Base-by-base conservation (phyloP, 2,888 invertebrate species). In the Heliconius ethilla region DNA sequence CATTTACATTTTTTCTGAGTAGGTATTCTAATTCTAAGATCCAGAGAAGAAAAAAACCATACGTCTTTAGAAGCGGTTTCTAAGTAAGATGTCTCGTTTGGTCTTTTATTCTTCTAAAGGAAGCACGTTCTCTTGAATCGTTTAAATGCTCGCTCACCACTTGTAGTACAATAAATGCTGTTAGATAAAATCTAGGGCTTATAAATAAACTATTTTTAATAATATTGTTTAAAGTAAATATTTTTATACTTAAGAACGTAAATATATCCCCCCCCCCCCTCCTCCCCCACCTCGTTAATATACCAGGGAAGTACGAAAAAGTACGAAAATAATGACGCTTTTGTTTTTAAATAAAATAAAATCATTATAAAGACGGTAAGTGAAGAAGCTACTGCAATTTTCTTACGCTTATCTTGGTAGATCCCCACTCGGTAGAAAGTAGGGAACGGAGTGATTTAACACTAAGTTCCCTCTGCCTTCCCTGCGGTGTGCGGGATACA, bases 111-210 rank as follows among this genome's bases (percentile, higher is more conserved):
- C 72, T 59, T 59, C 72, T 15, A 29, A 51, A 13, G 72, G 55
- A 72, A 72, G 72, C 59, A 72, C 70, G 33, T 37, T 37, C 55
- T 72, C 59, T n/a, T 33, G 37, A 27, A 65, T 65, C 74, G 74
- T n/a, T 74, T 74, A 74, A 74, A 74, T 63, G 27, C 74, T 74
- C 40, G 4, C 40, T 45, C 40, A 27, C n/a, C n/a, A 27, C 45
- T 74, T 74, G 63, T 65, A 72, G 33, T 72, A 59, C 59, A n/a
- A 72, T 59, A 65, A 74, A 74, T 74, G 45, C 45, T 45, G 11
- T 37, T 27, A 45, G 27, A 45, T 65, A 45, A 74, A 65, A 74
- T 74, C 27, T 63, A 74, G 74, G 62, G 40, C 69, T 37, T 67
- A 67, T 67, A n/a, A 40, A 29, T 40, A 25, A 69, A 15, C 15